Percentiles rank a stretch among this genome's conserved stretches.
Conservation (phyloP, 2,797 vertebrate genomes). For the Pempheris klunzingeri region DNA sequence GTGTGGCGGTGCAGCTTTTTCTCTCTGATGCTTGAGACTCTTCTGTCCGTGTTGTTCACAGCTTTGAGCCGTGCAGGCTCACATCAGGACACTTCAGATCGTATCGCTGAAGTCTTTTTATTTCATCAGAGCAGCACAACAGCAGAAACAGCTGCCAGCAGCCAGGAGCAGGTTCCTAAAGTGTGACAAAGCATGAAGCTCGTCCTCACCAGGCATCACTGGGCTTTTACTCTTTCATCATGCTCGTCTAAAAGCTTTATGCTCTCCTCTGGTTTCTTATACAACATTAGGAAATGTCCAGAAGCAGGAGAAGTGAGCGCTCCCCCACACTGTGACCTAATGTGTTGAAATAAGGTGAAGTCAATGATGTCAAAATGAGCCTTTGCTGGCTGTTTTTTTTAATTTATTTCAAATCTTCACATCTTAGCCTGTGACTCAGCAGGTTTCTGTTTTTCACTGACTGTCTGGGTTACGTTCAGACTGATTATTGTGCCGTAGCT, state of each 20-base stretch:
- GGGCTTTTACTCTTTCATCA: neutral
- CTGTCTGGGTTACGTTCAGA: neutral
- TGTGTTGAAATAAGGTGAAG: too few species aligned
- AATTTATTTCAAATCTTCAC: neutral
- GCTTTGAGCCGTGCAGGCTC: neutral
- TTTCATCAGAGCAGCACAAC: slow-evolving; percentile 4
- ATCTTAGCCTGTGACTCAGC: neutral
- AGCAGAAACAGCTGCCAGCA: neutral
- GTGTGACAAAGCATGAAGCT: neutral
- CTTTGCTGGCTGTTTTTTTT: neutral
- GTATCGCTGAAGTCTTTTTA: neutral
- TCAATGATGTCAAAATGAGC: too few species aligned
- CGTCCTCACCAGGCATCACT: neutral
- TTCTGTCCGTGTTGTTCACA: neutral
- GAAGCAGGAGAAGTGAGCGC: too few species aligned
- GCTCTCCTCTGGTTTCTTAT: too few species aligned
- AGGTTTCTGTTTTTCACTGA: neutral
- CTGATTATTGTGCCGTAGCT: neutral
- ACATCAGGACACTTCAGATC: slow-evolving; percentile 21
- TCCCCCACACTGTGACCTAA: too few species aligned
- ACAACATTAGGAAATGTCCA: too few species aligned
- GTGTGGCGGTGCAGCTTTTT: neutral
- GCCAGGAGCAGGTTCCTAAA: neutral
- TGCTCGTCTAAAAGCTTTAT: too few species aligned
- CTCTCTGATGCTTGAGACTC: neutral